phyloP scores from a whole-genome alignment of 1,140 invertebrate genomes.

The Acromyrmex charruanus region DNA sequence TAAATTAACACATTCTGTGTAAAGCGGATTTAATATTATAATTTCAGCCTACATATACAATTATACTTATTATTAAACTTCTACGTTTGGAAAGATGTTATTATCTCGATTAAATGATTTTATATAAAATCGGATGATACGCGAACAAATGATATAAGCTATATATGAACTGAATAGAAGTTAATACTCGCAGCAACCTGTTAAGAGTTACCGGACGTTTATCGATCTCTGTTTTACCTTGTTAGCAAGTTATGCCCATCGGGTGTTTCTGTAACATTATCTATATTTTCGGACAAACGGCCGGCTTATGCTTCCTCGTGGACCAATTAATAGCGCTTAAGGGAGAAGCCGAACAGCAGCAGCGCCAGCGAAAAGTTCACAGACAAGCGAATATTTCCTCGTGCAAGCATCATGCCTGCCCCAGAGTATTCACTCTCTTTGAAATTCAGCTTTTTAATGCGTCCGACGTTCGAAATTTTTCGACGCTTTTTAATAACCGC shows the following conservation, averaged over 20 bases:
- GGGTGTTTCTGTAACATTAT: slow-evolving; percentile 21
- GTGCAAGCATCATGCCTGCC: neutral
- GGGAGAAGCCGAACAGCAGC: neutral
- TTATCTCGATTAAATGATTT: neutral
- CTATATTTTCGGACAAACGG: slow-evolving; percentile 40
- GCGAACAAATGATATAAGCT: neutral
- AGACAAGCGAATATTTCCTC: slow-evolving; percentile 11
- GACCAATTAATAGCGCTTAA: slow-evolving; percentile 61
- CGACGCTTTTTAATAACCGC: neutral
- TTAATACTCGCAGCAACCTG: neutral
- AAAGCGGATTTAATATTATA: neutral
- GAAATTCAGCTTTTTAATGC: slow-evolving; percentile 16
- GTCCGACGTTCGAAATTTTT: neutral
- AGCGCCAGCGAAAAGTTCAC: slow-evolving; percentile 32
- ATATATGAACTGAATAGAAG: slow-evolving; percentile 2
- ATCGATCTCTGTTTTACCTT: slow-evolving; percentile 29
- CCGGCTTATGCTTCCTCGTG: slow-evolving; percentile 40
- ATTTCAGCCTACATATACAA: too few species aligned
- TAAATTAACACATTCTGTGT: too few species aligned
- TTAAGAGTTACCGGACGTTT: slow-evolving; percentile 32
- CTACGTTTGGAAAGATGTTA: neutral
- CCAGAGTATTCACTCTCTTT: neutral
- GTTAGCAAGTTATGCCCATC: slow-evolving; percentile 44
- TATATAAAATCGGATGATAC: neutral
- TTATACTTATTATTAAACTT: neutral